Conservation (phyloP, 2,888 invertebrate genomes). For the Pycnomerus fuliginosus region DNA sequence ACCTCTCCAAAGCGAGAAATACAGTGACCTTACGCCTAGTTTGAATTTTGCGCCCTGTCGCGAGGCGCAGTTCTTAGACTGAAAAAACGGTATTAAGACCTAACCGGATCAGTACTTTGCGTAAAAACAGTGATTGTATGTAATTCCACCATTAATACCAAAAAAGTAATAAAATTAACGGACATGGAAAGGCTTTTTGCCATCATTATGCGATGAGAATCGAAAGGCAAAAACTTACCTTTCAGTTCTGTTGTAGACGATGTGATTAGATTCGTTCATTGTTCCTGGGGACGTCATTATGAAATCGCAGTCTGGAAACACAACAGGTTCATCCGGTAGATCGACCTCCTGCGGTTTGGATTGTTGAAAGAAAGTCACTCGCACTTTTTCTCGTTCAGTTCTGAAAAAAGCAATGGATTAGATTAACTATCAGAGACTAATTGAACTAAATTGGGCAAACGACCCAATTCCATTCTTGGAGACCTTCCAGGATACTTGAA, state of each 20-base stretch:
- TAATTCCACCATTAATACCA: background rate
- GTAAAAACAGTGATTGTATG: no score
- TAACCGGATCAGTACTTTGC: no score
- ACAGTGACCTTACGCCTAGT: no score
- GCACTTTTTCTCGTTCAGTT: conserved; percentile 76
- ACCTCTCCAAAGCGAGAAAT: no score
- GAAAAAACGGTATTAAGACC: no score
- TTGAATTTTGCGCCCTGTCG: no score
- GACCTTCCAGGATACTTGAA: no score
- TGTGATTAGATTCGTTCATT: conserved; percentile 51
- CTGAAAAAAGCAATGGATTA: conserved; percentile 54
- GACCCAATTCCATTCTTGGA: no score
- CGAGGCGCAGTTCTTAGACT: no score
- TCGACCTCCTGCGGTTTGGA: conserved; percentile 70
- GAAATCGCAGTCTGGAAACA: conserved; percentile 54
- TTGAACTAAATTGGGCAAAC: no score
- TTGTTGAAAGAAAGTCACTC: conserved; percentile 82
- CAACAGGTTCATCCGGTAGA: conserved; percentile 59
- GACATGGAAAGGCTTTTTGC: no score
- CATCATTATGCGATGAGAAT: no score
- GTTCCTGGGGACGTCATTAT: conserved; percentile 48
- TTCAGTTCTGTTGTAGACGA: conserved; percentile 65
- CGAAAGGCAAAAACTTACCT: conserved; percentile 58
- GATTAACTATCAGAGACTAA: background rate
- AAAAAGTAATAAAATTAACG: background rate